Evolutionary conservation across 2,113 vertebrate species (phyloP).

Genomic region (Cinclus cinclus): DNA sequence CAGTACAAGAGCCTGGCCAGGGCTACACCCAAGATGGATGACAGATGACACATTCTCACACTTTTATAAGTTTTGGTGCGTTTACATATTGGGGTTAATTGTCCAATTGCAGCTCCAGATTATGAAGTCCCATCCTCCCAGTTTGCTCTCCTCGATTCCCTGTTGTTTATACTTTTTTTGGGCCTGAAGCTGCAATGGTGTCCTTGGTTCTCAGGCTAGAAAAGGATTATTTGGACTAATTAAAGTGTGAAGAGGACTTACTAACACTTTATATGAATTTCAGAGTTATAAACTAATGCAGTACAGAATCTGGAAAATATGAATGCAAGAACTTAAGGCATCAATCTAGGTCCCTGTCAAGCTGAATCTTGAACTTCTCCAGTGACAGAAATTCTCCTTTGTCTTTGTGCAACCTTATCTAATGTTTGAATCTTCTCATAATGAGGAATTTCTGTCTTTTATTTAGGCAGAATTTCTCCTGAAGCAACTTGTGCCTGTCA

Average conservation of each 20-base stretch:
- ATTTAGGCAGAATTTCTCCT: background rate
- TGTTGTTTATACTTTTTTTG: background rate
- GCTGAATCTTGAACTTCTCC: background rate
- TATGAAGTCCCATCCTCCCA: too few species aligned
- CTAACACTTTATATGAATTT: background rate
- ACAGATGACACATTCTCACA: accelerated
- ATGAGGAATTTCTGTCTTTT: background rate
- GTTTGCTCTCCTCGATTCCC: accelerated
- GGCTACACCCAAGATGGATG: background rate
- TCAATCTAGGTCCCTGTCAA: background rate
- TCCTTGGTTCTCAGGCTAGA: background rate
- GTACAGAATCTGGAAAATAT: background rate
- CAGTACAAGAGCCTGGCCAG: background rate
- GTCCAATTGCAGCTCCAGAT: background rate
- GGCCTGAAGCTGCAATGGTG: background rate
- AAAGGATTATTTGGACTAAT: background rate
- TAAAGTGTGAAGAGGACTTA: background rate
- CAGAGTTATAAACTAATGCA: background rate
- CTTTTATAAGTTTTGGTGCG: background rate
- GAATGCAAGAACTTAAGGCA: background rate
- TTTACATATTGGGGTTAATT: background rate
- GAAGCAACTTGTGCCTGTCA: background rate
- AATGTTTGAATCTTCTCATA: background rate
- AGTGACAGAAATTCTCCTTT: background rate
- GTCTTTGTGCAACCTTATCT: background rate